These are phyloP conservation scores for Drosophila rufa DNA, from an alignment of 1,140 invertebrate genomes.

Conservation along the genomic window DNA sequence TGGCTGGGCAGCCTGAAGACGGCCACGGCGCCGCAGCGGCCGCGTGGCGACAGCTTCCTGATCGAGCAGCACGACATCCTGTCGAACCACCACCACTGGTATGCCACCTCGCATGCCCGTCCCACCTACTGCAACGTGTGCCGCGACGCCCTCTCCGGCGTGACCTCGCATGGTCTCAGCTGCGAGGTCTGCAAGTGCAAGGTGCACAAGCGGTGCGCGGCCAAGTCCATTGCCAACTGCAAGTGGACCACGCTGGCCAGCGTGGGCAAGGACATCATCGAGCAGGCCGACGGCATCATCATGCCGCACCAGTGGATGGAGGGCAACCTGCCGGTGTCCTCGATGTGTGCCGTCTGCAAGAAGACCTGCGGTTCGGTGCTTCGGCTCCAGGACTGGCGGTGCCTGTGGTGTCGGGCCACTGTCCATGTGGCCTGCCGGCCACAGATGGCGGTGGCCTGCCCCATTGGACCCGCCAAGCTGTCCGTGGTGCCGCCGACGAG, in stretches of 20 bases:
- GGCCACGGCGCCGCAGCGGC: constrained; percentile 89
- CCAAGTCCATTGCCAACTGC: constrained; percentile 96
- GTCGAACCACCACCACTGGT: constrained; percentile 96
- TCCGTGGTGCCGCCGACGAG: constrained; percentile 97
- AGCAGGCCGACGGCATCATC: constrained; percentile 95
- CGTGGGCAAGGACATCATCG: constrained; percentile 96
- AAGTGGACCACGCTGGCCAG: constrained; percentile 98
- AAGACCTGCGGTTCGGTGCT: constrained; percentile 98
- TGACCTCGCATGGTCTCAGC: constrained; percentile 96
- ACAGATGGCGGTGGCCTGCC: constrained; percentile 90
- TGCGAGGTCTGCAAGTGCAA: constrained; percentile 99
- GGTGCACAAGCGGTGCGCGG: constrained; percentile 96
- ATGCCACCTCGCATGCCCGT: constrained; percentile 94
- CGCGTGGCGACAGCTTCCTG: constrained; percentile 86
- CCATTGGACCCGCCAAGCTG: constrained; percentile 93
- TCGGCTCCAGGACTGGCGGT: constrained; percentile 97
- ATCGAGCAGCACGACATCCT: constrained; percentile 89
- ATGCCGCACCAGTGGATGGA: constrained; percentile 99
- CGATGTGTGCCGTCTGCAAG: constrained; percentile 97
- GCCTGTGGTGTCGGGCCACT: constrained; percentile 97
- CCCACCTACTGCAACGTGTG: constrained; percentile 99
- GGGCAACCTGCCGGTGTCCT: constrained; percentile 97
- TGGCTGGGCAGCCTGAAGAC: constrained; percentile 93
- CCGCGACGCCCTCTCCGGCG: constrained; percentile 95
- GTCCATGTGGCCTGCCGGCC: constrained; percentile 96